A percentile compares a stretch with the other conserved stretches of the same genome.
Evolutionary conservation across 2,888 invertebrate species (phyloP).

Genomic region (Coecobrya sp.): DNA sequence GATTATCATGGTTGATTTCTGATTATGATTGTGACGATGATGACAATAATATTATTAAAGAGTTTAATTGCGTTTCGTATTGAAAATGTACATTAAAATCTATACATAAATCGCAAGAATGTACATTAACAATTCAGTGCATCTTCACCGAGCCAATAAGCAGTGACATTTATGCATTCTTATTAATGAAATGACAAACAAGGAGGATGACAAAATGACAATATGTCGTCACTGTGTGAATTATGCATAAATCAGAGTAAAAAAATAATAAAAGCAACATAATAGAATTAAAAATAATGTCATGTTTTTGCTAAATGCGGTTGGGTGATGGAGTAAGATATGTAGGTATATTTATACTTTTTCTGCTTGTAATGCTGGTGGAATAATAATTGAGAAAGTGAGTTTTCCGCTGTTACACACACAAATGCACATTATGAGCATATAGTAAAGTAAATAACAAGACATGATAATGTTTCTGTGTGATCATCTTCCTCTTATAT

Average conservation of each 20-base stretch:
- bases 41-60: slow-evolving; percentile 39
- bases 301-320: slow-evolving; percentile 31
- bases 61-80: slow-evolving; percentile 56
- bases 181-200: slow-evolving; percentile 54
- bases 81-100: slow-evolving; percentile 23
- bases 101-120: background rate
- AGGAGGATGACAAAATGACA: slow-evolving; percentile 76
- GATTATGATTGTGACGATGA: slow-evolving; percentile 13
- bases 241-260: slow-evolving; percentile 47
- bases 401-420: slow-evolving; percentile 67
- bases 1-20: background rate
- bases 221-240: slow-evolving; percentile 74
- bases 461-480: background rate
- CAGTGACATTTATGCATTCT: slow-evolving; percentile 28
- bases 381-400: slow-evolving; percentile 69
- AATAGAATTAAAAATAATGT: slow-evolving; percentile 26
- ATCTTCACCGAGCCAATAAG: slow-evolving; percentile 7
- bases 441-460: slow-evolving; percentile 2
- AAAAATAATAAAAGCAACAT: slow-evolving; percentile 33
- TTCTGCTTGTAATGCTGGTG: slow-evolving; percentile 2
- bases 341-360: background rate
- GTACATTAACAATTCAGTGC: background rate
- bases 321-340: background rate
- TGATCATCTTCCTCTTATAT: background rate
- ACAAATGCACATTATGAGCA: background rate